Base-by-base conservation (phyloP, 2,797 vertebrate species). In the Hylomyscus alleni region DNA sequence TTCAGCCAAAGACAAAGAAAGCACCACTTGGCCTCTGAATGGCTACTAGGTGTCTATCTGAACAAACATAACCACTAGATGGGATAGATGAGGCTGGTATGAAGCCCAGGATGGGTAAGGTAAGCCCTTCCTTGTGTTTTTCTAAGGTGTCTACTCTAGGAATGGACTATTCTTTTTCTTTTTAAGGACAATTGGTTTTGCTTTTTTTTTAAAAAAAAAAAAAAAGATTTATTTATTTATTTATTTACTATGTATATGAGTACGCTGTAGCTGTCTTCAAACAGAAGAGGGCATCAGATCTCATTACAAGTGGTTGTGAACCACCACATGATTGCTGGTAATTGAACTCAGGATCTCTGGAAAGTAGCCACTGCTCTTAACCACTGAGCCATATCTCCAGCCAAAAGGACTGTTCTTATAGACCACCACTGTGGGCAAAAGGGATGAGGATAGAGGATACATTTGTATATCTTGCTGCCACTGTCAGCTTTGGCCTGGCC, bases 401-500 rank as follows among this genome's bases (percentile, higher is more conserved):
- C 8, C n/a, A 3, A 37, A 47, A 76, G 40, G n/a, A 20, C 26
- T 93, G 15, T 90, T 72, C 37, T 29, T 34, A 77, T 29, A 73
- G 84, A 26, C 65, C 60, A 40, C 24, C 86, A 69, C 56, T 2
- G 1, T 2, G 65, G 29, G 81, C 52, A 87, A 80, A 90, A 90
- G 60, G 5, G 50, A 56, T 0, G 0, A 17, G 1, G 37, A 65
- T 44, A 91, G 0, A 17, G 1, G 37, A 65, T 44, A 91, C 29
- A 87, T 81, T 69, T 11, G 62, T 1, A 5, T 14, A 24, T 85
- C 22, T 89, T 44, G n/a, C 58, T 2, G 3, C 72, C 26, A 67
- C 31, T 78, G 37, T 50, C 60, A 93, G 93, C 80, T 92, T 95
- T 89, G 58, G 58, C 86, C 58, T 52, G 37, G 73, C 82, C 84